Evolutionary conservation across 1,140 invertebrate species (phyloP).

Genomic region (Akabosia matsudoensis): DNA sequence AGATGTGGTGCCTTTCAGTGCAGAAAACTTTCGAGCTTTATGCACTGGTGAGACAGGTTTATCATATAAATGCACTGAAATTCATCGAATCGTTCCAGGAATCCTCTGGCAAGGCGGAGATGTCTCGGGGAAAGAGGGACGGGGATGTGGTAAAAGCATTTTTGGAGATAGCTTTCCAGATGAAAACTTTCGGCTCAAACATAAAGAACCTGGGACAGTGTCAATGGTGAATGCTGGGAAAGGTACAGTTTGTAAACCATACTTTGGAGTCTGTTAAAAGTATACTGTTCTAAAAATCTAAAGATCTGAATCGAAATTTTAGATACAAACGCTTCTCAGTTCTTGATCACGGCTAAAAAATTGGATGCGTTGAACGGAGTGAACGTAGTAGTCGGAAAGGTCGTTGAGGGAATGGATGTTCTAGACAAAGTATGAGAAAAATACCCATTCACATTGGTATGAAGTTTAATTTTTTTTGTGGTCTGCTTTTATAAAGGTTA

Average conservation of each 20-base stretch:
- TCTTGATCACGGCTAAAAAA: constrained; percentile 40
- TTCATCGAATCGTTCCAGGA: constrained; percentile 89
- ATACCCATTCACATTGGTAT: too few species aligned
- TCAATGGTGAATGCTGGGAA: constrained; percentile 90
- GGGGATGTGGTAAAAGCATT: constrained; percentile 79
- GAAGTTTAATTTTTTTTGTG: not conserved
- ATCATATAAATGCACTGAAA: constrained; percentile 82
- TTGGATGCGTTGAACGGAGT: constrained; percentile 36
- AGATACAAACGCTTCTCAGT: constrained; percentile 39
- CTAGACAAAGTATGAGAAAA: constrained; percentile 36
- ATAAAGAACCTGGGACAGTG: constrained; percentile 55
- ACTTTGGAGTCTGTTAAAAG: not conserved
- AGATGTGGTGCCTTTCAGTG: constrained; percentile 92
- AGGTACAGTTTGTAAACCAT: constrained; percentile 49
- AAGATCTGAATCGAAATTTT: not conserved
- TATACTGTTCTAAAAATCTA: not conserved
- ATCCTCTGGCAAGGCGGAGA: constrained; percentile 97
- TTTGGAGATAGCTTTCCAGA: constrained; percentile 95
- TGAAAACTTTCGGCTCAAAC: constrained; percentile 69
- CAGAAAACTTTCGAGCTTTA: constrained; percentile 87
- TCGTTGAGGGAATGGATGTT: constrained; percentile 33
- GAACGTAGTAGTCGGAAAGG: constrained; percentile 41
- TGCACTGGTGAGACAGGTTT: constrained; percentile 94
- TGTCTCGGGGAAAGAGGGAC: constrained; percentile 92
- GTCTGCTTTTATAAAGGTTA: constrained; percentile 5